phyloP scores from a whole-genome alignment of 2,888 invertebrate genomes.

The Nomada lathburiana region DNA sequence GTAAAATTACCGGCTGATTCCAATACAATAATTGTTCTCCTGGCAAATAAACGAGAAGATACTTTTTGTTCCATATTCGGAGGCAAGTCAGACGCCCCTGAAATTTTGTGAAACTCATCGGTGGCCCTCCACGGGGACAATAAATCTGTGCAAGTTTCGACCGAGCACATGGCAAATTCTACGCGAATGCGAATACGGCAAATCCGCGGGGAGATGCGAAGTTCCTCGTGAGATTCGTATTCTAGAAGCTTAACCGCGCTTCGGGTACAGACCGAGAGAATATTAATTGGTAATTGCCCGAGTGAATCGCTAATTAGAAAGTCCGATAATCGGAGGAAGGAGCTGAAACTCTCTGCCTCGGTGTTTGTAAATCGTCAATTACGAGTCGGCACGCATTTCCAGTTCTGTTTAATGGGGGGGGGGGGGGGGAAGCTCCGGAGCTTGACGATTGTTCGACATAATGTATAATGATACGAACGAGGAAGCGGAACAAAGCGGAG shows the following conservation, averaged over 20 bases:
- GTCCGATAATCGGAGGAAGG: constrained; percentile 51
- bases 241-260: constrained; percentile 4
- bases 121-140: background rate
- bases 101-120: background rate
- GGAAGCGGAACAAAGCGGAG: too few relatives aligned
- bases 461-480: background rate
- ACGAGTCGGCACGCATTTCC: background rate
- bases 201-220: background rate
- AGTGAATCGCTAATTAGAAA: constrained; percentile 58
- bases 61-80: background rate
- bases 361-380: background rate
- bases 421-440: too few relatives aligned
- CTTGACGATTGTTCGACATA: background rate
- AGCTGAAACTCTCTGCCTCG: background rate
- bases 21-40: too few relatives aligned
- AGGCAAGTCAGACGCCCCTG: background rate
- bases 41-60: background rate
- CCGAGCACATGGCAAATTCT: background rate
- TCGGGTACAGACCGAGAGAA: constrained; percentile 18
- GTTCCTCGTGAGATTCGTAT: background rate
- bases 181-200: background rate
- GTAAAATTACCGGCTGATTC: background rate
- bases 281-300: constrained; percentile 65
- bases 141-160: constrained; percentile 1
- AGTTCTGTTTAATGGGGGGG: background rate